phyloP scores from a whole-genome alignment of 2,888 invertebrate species.

The Temnothorax unifasciatus region DNA sequence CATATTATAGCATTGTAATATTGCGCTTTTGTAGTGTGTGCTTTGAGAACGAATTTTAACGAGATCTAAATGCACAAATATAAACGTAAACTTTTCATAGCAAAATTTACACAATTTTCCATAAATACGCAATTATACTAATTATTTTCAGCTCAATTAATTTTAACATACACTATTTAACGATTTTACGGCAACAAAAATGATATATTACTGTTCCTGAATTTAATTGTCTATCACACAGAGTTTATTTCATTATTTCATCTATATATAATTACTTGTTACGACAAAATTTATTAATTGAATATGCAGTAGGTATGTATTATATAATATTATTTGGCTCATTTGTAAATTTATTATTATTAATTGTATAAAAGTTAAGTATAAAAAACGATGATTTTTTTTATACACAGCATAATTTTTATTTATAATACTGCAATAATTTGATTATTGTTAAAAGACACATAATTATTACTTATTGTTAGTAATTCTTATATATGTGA shows the following conservation, averaged over 20 bases:
- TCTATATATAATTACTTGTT: not conserved
- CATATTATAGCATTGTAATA: constrained; percentile 52
- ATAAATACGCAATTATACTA: not conserved
- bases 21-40: not conserved
- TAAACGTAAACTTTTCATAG: constrained; percentile 8
- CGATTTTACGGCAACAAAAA: not conserved
- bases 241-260: not conserved
- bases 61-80: not conserved
- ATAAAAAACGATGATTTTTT: not conserved
- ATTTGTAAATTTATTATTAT: constrained; percentile 7
- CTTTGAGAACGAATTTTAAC: constrained; percentile 24
- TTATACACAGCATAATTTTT: not conserved
- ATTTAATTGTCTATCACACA: not conserved
- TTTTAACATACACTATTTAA: constrained; percentile 5
- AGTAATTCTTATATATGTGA: not conserved
- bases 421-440: not conserved
- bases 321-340: not conserved
- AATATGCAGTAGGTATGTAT: not conserved
- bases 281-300: not conserved
- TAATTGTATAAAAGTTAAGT: not conserved
- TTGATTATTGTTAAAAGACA: not conserved
- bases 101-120: not conserved
- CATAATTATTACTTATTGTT: not conserved
- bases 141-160: not conserved
- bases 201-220: not conserved